Base-by-base conservation (phyloP, 2,797 vertebrate species). In the Mus spretus region DNA sequence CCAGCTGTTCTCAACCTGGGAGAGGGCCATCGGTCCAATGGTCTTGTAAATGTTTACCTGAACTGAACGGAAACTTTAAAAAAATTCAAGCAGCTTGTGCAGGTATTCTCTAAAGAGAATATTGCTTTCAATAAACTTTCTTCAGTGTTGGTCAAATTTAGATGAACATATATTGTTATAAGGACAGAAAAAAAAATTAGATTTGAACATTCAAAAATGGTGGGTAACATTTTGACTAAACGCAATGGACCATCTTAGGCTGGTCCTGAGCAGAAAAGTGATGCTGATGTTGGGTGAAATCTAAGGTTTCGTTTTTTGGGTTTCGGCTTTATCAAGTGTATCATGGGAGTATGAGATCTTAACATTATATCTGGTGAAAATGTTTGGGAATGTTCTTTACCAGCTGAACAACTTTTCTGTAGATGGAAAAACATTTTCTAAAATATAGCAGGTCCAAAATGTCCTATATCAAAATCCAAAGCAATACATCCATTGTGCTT, bases 141-240 rank as follows among this genome's bases (percentile, higher is more conserved):
- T 81, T 84, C 37, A 50, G 0, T 44, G 28, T 70, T 72, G 14
- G 47, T 72, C 86, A 96, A 91, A 94, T 89, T 94, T 37, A 84
- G 57, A 40, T 72, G 34, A 91, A 87, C 93, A 47, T 47, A 19
- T 22, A 24, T 53, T 61, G 65, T 55, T 17, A 77, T 55, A 70
- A 93, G 67, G 61, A 74, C 59, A 53, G 79, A 81, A 84, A 19
- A 84, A 19, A 40, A 20, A 81, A 59, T 28, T 40, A 26, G 6
- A 53, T 81, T 14, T 80, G 9, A 75, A 1, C 65, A 19, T 90
- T 91, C 11, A 37, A 44, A 75, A 90, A 24, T n/a, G 61, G 24
- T 47, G 34, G 3, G 15, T 26, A 47, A 22, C 34, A 22, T 6
- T 11, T n/a, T 50, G 50, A 12, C 37, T 55, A 26, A 82, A 28